These are phyloP conservation scores for Hypomecis punctinalis DNA, from an alignment of 2,888 invertebrate species.

Conservation along the genomic window DNA sequence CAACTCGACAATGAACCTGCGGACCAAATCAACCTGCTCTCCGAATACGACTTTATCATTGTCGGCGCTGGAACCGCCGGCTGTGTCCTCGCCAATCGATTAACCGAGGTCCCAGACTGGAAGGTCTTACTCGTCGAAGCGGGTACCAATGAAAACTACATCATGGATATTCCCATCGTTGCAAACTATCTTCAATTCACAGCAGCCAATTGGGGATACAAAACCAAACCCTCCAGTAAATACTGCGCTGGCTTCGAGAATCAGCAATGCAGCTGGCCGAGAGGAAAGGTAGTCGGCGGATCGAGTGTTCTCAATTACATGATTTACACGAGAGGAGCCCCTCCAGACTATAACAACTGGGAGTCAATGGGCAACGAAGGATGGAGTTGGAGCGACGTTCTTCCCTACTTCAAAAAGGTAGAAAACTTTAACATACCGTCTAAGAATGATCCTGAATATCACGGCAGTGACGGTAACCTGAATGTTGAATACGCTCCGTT, in stretches of 20 bases:
- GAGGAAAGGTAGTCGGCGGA: conserved; percentile 93
- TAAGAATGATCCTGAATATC: conserved; percentile 80
- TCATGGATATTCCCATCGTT: conserved; percentile 91
- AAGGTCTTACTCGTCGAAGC: conserved; percentile 90
- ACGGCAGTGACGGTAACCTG: conserved; percentile 84
- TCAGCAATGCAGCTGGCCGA: conserved; percentile 90
- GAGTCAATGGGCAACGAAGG: conserved; percentile 88
- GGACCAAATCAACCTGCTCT: conserved; percentile 76
- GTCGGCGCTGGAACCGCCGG: conserved; percentile 94
- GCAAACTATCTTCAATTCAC: conserved; percentile 90
- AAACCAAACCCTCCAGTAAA: conserved; percentile 89
- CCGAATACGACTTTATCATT: conserved; percentile 90
- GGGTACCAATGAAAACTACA: conserved; percentile 87
- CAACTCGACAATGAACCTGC: conserved; percentile 83
- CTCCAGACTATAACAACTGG: conserved; percentile 92
- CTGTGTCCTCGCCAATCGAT: conserved; percentile 89
- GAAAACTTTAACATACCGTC: conserved; percentile 88
- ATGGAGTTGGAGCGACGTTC: conserved; percentile 89
- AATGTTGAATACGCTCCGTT: conserved; percentile 83
- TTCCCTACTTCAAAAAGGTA: conserved; percentile 91
- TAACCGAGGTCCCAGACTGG: conserved; percentile 89
- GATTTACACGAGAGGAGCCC: conserved; percentile 90
- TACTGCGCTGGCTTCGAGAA: conserved; percentile 91
- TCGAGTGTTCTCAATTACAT: conserved; percentile 92
- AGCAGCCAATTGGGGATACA: conserved; percentile 92